Conservation (phyloP, 1,140 invertebrate species). For the Trigoniulus corallinus region DNA sequence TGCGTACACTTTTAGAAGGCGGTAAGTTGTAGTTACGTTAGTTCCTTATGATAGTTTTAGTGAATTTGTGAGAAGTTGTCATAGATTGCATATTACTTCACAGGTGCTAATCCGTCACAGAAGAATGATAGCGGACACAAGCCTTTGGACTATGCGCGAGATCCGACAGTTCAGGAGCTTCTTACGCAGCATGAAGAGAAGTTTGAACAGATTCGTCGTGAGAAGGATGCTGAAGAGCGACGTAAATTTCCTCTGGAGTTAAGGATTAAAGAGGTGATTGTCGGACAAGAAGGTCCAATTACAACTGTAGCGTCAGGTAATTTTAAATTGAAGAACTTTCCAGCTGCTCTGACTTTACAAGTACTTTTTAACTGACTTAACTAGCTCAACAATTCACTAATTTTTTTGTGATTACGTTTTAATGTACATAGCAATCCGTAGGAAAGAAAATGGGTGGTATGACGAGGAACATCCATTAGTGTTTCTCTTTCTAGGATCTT, state of each 20-base stretch:
- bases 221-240: conserved; percentile 58
- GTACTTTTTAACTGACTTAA: no score
- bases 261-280: conserved; percentile 61
- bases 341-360: no score
- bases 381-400: not conserved
- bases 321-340: conserved; percentile 9
- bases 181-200: conserved; percentile 25
- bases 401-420: no score
- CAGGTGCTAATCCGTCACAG: conserved; percentile 31
- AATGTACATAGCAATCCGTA: conserved; percentile 49
- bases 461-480: conserved; percentile 84
- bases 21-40: conserved; percentile 6
- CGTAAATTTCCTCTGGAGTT: conserved; percentile 75
- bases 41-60: not conserved
- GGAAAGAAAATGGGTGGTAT: conserved; percentile 79
- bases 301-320: conserved; percentile 62
- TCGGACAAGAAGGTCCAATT: conserved; percentile 79
- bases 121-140: conserved; percentile 61
- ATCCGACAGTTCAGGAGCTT: conserved; percentile 36
- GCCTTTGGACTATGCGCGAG: conserved; percentile 55
- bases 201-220: conserved; percentile 21
- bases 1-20: conserved; percentile 26
- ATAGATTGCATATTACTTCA: not conserved
- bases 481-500: conserved; percentile 85
- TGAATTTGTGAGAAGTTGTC: not conserved